Percentiles rank a stretch among this genome's conserved stretches.
These are phyloP conservation scores for Athripsodes cinereus DNA, from an alignment of 2,888 invertebrate genomes.

Conservation along the genomic window DNA sequence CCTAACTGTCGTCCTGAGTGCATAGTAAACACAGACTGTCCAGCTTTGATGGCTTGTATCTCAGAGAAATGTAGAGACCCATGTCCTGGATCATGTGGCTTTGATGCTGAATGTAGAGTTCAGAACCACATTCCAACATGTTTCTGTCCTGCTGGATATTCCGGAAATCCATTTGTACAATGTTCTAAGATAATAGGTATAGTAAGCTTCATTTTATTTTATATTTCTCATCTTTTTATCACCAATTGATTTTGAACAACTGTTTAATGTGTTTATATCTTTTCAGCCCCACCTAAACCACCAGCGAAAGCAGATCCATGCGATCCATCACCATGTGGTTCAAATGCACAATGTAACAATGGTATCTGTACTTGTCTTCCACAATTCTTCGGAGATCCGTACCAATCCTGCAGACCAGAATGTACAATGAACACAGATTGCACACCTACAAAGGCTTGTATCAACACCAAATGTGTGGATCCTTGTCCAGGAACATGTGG, in stretches of 20 bases:
- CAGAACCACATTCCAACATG: constrained; percentile 67
- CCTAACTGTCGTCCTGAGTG: constrained; percentile 64
- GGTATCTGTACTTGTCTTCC: constrained; percentile 66
- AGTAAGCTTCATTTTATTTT: neutral
- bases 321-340: constrained; percentile 70
- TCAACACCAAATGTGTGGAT: constrained; percentile 64
- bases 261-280: neutral
- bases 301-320: constrained; percentile 51
- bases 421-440: constrained; percentile 71
- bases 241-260: neutral
- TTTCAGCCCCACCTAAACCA: constrained; percentile 33
- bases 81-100: constrained; percentile 65
- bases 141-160: constrained; percentile 51
- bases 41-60: constrained; percentile 60
- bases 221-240: neutral
- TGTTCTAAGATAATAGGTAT: constrained; percentile 24
- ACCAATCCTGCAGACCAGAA: constrained; percentile 63
- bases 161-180: constrained; percentile 59
- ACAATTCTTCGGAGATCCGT: constrained; percentile 68
- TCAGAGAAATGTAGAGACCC: constrained; percentile 67
- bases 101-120: constrained; percentile 63
- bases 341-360: constrained; percentile 63
- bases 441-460: constrained; percentile 59
- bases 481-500: constrained; percentile 74
- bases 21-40: constrained; percentile 57